Conservation (phyloP, 2,797 vertebrate species). For the Tragopan temminckii region DNA sequence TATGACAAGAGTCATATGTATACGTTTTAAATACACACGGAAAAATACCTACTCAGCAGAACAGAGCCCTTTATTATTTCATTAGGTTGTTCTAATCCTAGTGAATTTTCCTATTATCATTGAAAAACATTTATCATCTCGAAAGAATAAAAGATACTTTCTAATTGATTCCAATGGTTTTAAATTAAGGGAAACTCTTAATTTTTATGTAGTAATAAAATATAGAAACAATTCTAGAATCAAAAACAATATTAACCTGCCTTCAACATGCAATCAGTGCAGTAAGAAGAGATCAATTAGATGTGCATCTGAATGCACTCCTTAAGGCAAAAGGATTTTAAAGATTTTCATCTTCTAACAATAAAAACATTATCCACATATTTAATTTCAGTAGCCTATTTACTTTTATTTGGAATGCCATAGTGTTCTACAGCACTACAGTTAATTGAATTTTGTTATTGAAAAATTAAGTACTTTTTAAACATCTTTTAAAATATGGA, state of each 20-base stretch:
- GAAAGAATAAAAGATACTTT: neutral
- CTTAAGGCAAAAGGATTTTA: neutral
- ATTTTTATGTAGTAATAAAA: neutral
- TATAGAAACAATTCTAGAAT: neutral
- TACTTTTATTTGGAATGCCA: neutral
- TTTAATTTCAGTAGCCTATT: neutral
- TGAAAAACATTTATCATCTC: neutral
- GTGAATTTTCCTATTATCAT: neutral
- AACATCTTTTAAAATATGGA: neutral
- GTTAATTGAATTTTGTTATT: too few species aligned
- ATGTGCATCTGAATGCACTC: neutral
- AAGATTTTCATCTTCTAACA: neutral
- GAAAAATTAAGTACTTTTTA: neutral
- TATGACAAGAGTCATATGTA: neutral
- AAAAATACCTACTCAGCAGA: neutral
- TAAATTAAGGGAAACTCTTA: neutral
- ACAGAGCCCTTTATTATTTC: neutral
- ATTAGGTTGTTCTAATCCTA: neutral
- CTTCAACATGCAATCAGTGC: neutral
- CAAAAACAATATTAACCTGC: neutral
- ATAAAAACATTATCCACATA: neutral
- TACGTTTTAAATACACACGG: slow-evolving; percentile 1
- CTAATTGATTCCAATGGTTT: neutral
- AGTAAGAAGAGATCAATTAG: neutral
- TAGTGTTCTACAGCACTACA: neutral